Evolutionary conservation across 2,113 vertebrate species (phyloP).

Genomic region (Ceyx cyanopectus): DNA sequence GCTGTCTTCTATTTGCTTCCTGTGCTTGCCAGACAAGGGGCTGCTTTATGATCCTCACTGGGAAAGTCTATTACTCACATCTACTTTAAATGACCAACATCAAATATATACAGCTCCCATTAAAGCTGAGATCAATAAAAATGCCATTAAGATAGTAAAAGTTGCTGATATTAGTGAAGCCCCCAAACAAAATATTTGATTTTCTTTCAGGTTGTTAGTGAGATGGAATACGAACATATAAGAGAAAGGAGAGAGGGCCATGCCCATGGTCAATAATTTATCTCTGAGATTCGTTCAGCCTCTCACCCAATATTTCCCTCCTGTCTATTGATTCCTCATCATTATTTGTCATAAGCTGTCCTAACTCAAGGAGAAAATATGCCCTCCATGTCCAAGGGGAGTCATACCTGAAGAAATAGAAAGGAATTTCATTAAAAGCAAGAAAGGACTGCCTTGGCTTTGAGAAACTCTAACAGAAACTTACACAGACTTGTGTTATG

Average conservation of each 20-base stretch:
- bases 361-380: constrained; percentile 84
- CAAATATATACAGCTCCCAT: constrained; percentile 97
- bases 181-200: constrained; percentile 98
- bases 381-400: constrained; percentile 82
- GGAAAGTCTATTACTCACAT: constrained; percentile 97
- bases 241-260: constrained; percentile 81
- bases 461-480: constrained; percentile 78
- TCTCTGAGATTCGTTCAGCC: constrained; percentile 87
- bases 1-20: constrained; percentile 84
- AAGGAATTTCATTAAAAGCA: constrained; percentile 88
- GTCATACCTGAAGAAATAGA: constrained; percentile 87
- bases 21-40: constrained; percentile 85
- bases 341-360: constrained; percentile 88
- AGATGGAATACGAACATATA: constrained; percentile 84
- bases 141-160: constrained; percentile 97
- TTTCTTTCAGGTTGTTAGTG: constrained; percentile 92
- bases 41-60: constrained; percentile 92
- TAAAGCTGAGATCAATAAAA: constrained; percentile 97
- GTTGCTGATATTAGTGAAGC: constrained; percentile 97
- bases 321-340: constrained; percentile 86
- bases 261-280: constrained; percentile 88
- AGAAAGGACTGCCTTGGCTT: constrained; percentile 78
- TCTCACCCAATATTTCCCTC: constrained; percentile 84
- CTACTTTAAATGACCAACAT: constrained; percentile 96
- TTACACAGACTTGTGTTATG: constrained; percentile 72